phyloP scores from a whole-genome alignment of 2,797 vertebrate species.

The Poeciliopsis gracilis region DNA sequence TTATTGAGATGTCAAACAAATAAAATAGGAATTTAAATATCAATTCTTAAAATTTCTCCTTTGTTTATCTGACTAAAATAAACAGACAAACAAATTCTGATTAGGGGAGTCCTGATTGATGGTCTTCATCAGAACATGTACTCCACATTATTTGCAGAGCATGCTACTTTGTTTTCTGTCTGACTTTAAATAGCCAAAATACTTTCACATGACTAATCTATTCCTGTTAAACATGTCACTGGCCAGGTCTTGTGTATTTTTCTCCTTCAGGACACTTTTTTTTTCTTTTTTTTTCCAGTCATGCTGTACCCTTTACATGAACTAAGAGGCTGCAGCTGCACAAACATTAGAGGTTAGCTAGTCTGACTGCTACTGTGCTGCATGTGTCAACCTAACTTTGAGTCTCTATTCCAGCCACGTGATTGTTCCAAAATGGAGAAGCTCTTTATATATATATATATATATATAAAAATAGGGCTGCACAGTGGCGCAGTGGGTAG shows the following conservation, averaged over 20 bases:
- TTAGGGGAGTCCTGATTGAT: neutral
- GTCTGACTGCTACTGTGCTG: neutral
- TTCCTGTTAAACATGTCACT: neutral
- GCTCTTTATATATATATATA: neutral
- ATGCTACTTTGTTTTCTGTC: too few relatives aligned
- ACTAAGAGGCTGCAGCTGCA: neutral
- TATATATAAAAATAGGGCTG: too few relatives aligned
- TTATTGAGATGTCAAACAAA: neutral
- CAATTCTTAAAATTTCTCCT: neutral
- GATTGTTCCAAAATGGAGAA: neutral
- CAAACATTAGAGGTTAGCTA: neutral
- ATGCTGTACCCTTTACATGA: neutral
- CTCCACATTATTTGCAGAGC: too few relatives aligned
- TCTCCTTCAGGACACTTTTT: too few relatives aligned
- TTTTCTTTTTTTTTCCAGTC: neutral
- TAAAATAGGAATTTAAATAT: neutral
- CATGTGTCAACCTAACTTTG: neutral
- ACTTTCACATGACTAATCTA: too few relatives aligned
- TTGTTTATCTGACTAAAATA: neutral
- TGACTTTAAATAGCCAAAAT: too few relatives aligned
- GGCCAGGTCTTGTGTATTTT: too few relatives aligned
- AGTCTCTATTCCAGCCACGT: neutral
- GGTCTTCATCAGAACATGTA: too few relatives aligned
- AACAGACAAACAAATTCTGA: neutral
- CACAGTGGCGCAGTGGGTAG: too few relatives aligned